A percentile compares a stretch with the other conserved stretches of the same genome.
These are phyloP conservation scores for Macropodus opercularis DNA, from an alignment of 2,797 vertebrate species.

Conservation along the genomic window DNA sequence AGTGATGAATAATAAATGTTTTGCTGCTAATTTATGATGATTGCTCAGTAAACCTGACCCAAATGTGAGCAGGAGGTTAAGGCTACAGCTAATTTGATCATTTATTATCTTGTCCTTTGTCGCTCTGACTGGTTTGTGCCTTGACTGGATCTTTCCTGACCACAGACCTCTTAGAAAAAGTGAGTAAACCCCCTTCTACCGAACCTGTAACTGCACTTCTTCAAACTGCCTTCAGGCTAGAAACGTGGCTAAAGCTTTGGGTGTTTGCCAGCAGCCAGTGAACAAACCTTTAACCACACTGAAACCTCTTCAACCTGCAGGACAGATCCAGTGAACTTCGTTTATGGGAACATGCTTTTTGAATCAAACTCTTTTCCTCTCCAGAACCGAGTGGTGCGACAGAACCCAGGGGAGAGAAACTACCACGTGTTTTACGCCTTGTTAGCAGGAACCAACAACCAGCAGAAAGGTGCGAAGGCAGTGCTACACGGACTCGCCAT, in stretches of 20 bases:
- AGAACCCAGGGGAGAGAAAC: conserved; percentile 96
- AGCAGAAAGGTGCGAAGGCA: conserved; percentile 91
- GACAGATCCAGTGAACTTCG: not conserved
- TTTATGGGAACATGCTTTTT: rapidly evolving
- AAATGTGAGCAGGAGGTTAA: too few species aligned
- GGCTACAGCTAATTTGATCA: too few species aligned
- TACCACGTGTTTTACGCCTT: conserved; percentile 98
- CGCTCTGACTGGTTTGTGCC: conserved; percentile 62
- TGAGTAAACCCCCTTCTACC: conserved; percentile 64
- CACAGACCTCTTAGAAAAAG: conserved; percentile 97
- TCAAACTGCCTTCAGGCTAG: not conserved
- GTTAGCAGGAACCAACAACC: conserved; percentile 88
- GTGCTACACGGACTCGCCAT: too few species aligned
- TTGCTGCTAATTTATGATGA: too few species aligned
- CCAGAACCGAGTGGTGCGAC: conserved; percentile 96
- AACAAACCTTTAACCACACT: not conserved
- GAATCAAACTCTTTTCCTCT: not conserved
- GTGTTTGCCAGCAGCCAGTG: not conserved
- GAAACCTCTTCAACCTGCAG: not conserved
- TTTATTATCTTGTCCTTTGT: not conserved
- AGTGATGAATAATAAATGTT: not conserved
- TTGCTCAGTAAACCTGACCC: not conserved
- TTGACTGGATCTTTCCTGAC: conserved; percentile 81
- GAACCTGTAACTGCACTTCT: too few species aligned
- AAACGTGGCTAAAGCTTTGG: not conserved